Percentiles rank a stretch among this genome's conserved stretches.
These are phyloP conservation scores for Pitangus sulphuratus DNA, from an alignment of 2,797 vertebrate genomes.

Conservation along the genomic window DNA sequence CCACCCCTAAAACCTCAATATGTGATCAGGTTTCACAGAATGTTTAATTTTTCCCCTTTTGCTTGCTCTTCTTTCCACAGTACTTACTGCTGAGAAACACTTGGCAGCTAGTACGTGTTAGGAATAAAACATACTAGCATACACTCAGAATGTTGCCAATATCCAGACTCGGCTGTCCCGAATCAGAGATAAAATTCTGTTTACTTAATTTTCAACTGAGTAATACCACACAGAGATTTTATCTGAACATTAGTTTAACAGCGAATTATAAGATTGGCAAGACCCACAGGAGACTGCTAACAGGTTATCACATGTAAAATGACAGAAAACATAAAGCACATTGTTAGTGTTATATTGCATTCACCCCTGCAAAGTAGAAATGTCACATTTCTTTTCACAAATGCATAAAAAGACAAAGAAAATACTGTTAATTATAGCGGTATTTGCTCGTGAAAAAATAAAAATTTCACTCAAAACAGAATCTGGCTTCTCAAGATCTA, in stretches of 20 bases:
- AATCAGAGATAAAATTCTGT: not conserved
- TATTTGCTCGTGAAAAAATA: not conserved
- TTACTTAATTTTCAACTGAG: not conserved
- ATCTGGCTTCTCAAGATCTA: not conserved
- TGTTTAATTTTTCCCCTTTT: not conserved
- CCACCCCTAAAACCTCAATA: not conserved
- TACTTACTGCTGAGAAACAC: not conserved
- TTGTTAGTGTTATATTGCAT: not conserved
- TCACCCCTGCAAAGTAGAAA: not conserved
- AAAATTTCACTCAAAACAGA: not conserved
- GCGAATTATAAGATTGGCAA: not conserved
- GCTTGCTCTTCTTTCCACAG: not conserved
- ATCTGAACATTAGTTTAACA: constrained; percentile 17
- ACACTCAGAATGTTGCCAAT: not conserved
- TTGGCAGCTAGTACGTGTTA: not conserved
- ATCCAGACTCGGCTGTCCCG: not conserved
- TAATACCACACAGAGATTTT: not conserved
- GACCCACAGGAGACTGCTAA: constrained; percentile 10
- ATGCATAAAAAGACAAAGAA: not conserved
- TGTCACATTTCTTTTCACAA: not conserved
- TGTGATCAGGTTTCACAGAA: not conserved
- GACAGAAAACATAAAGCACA: not conserved
- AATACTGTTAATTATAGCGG: not conserved
- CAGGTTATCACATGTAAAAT: not conserved
- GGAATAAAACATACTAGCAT: not conserved